Base-by-base conservation (phyloP, 2,888 invertebrate genomes). In the Campaea margaritaria region DNA sequence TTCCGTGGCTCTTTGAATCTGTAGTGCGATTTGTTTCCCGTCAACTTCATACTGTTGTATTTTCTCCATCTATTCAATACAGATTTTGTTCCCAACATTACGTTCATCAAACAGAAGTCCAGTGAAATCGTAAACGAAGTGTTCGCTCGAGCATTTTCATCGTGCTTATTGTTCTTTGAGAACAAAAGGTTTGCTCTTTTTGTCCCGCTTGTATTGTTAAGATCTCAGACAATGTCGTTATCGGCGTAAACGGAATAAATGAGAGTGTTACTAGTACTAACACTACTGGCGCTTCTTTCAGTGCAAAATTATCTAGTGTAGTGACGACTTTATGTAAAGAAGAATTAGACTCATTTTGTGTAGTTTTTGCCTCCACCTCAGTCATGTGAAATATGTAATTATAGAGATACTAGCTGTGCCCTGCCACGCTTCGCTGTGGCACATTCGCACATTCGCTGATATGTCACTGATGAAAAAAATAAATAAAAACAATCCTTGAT, bases 171-270 rank as follows among this genome's bases (percentile, higher is more conserved):
- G 89, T 89, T 80, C 75, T 67, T 64, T 58, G 58, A 58, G 78
- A 79, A 89, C 89, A 89, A 88, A 80, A 70, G 82, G 70, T 70
- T 75, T 72, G 62, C 73, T 75, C 75, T 85, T 86, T 86, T 86
- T 82, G 86, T 82, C 81, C 72, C 73, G 68, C 65, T 44, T 58
- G 68, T 70, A 85, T 87, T 87, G 86, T 87, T 70, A 69, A 69
- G 60, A 61, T 55, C 51, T 52, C 60, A 55, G 60, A 61, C 60
- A 61, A 56, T 61, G 51, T 60, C 46, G 55, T 61, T 61, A 61
- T 61, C 60, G 60, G 51, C 43, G 55, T 56, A 50, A 38, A 60
- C 55, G 55, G 60, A 61, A 61, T 56, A 61, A 61, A 61, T 60
- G 55, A 51, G 43, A 54, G 36, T 50, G 55, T 51, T 47, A 54